Evolutionary conservation across 92 coral and sea anemone species (phyloP), one percentile per base, ranked within the genome.

Genomic region (Heliopora coerulea): DNA sequence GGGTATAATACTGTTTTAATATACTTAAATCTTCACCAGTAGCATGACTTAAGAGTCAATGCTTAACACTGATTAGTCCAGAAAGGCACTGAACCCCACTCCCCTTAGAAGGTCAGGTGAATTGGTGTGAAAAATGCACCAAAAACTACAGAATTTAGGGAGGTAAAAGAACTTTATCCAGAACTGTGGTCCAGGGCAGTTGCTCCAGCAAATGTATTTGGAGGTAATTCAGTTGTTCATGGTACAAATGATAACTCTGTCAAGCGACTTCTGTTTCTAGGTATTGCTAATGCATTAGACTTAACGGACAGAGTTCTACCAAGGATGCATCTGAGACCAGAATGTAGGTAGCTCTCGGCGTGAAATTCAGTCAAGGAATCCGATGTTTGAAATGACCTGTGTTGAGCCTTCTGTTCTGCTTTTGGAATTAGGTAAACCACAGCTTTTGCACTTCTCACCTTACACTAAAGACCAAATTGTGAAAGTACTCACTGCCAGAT

Each of bases 261-360:
- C 6, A 4, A 15, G 7, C 15, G 14, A 46, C 52, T 46, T 46
- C 52, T 19, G 0, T 3, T 42, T 72, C 73, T 19, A 93, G 98
- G 98, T 30, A 90, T 95, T 59, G 99, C 99, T 41, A 95, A 95
- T 90, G 99, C 99, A 9, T 86, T 95, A 79, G 99, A 95, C 44
- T 77, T 95, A 65, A 95, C 99, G 27, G 99, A 95, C 78, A 83
- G 99, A 77, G 87, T 95, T 49, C 80, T 95, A 56, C 99, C 99
- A 72, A 62, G 99, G 79, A 79, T 95, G 27, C 99, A 95, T 77
- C 90, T 96, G 18, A 88, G 97, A 60, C 89, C 91, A 44, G 89
- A 88, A 80, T 95, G 99, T 95, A 80, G 76, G 96, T 85, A 12
- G 26, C 35, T 3, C n/a, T 48, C 14, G 23, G 1, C 31, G 12